These are phyloP conservation scores for Centruroides sculpturatus DNA, from an alignment of 1,140 invertebrate species.

Conservation along the genomic window DNA sequence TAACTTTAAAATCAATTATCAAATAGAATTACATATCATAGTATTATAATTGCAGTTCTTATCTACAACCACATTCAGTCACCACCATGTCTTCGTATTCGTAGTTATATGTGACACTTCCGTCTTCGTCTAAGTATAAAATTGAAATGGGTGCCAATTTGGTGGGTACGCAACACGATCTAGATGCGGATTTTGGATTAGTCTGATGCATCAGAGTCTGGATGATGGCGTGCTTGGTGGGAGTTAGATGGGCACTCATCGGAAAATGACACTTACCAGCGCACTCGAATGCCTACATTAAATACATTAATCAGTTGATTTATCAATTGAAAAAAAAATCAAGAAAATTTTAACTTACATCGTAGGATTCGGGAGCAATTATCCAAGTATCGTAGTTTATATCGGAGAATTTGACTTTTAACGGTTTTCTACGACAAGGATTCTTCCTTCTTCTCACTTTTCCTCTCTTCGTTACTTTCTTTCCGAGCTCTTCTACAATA, in stretches of 20 bases:
- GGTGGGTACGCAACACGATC: slow-evolving; percentile 81
- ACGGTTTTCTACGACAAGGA: slow-evolving; percentile 60
- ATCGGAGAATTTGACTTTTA: slow-evolving; percentile 88
- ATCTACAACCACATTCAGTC: slow-evolving; percentile 81
- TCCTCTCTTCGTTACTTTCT: slow-evolving; percentile 1
- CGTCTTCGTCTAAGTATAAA: slow-evolving; percentile 77
- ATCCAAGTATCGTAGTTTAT: slow-evolving; percentile 97
- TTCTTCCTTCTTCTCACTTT: slow-evolving; percentile 27
- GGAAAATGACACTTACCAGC: slow-evolving; percentile 86
- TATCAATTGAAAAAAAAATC: slow-evolving; percentile 3
- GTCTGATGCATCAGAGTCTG: slow-evolving; percentile 83
- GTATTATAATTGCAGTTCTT: slow-evolving; percentile 9
- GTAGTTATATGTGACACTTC: slow-evolving; percentile 78
- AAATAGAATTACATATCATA: too few species aligned
- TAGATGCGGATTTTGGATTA: slow-evolving; percentile 55
- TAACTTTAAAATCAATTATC: too few species aligned
- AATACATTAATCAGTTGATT: slow-evolving; percentile 5
- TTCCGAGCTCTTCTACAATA: slow-evolving; percentile 10
- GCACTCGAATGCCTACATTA: slow-evolving; percentile 66
- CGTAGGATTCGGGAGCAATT: slow-evolving; percentile 80
- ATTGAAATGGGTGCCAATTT: slow-evolving; percentile 75
- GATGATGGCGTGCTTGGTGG: slow-evolving; percentile 89
- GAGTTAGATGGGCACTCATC: slow-evolving; percentile 65
- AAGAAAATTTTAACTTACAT: slow-evolving; percentile 26
- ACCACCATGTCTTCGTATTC: slow-evolving; percentile 91